Percentiles rank a stretch among this genome's conserved stretches.
phyloP scores from a whole-genome alignment of 2,113 vertebrate species.

The Oreotrochilus melanogaster region DNA sequence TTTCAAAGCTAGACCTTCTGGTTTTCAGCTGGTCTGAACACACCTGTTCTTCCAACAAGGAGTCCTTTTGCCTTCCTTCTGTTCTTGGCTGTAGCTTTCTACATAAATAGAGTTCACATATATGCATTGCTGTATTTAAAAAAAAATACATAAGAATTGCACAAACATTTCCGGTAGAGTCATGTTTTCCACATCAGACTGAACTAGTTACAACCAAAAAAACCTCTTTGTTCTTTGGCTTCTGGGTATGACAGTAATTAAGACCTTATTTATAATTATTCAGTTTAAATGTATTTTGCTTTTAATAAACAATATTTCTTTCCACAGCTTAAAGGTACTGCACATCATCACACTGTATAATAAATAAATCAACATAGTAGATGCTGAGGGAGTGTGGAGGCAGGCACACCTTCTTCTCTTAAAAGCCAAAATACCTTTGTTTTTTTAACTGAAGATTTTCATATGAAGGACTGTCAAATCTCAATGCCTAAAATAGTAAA shows the following conservation, averaged over 20 bases:
- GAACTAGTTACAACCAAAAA: neutral
- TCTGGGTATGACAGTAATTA: neutral
- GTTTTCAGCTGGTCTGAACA: neutral
- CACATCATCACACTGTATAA: neutral
- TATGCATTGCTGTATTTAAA: neutral
- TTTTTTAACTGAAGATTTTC: neutral
- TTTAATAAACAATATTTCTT: slow-evolving; percentile 13
- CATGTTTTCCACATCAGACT: neutral
- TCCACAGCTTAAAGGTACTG: neutral
- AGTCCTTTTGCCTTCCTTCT: neutral
- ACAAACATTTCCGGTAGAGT: neutral
- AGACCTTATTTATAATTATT: neutral
- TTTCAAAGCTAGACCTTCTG: neutral
- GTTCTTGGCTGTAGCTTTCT: neutral
- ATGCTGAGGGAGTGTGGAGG: neutral
- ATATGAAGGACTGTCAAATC: neutral
- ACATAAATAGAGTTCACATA: neutral
- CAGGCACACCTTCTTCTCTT: neutral
- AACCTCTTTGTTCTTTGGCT: slow-evolving; percentile 2
- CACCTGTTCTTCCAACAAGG: neutral
- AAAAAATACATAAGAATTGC: neutral
- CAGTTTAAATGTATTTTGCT: neutral
- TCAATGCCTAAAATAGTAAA: neutral
- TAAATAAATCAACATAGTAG: neutral
- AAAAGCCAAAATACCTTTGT: neutral